Evolutionary conservation across 2,797 vertebrate species (phyloP), one percentile per base, ranked within the genome.

Genomic region (Euthynnus affinis): DNA sequence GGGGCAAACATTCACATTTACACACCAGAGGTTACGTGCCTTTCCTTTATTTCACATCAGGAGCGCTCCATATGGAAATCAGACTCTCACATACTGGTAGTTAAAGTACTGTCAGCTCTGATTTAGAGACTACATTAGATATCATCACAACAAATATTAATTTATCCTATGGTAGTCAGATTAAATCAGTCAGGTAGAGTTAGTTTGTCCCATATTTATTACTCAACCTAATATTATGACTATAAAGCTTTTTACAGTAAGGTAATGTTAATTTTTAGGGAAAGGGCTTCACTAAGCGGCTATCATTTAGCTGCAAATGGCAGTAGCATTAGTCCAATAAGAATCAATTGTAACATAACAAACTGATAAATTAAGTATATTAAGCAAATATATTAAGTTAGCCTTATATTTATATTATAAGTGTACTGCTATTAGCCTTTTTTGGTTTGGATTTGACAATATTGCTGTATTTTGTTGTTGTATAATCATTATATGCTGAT

Each of bases 1-100:
- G 86, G 87, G 91, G 85, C 78, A 89, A 90, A 88, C 89, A 83
- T 84, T 89, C 84, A 75, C 87, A 83, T 92, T 81, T 85, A 86
- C 86, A 85, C 88, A 86, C 85, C 81, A 83, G 84, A 87, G 84
- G 82, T 85, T 87, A 87, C 37, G 66, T 83, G 86, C 69, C 71
- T 82, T 90, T 81, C 60, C 80, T 82, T 82, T 78, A 76, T 81
- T 76, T 84, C 72, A 73, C 78, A 78, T 85, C 78, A 72, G 59
- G 42, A 71, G 58, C 5, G 4, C 60, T 53, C 49, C 44, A 63
- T 83, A 87, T 85, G 83, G 72, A 88, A 91, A 92, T 89, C 27
- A 74, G 69, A 86, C 75, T 74, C 73, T 42, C 56, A 79, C 68
- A 64, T 52, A 56, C 74, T 65, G 79, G 59, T 64, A 76, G 70